Evolutionary conservation across 1,140 invertebrate genomes (phyloP).

Genomic region (Octopus sinensis): DNA sequence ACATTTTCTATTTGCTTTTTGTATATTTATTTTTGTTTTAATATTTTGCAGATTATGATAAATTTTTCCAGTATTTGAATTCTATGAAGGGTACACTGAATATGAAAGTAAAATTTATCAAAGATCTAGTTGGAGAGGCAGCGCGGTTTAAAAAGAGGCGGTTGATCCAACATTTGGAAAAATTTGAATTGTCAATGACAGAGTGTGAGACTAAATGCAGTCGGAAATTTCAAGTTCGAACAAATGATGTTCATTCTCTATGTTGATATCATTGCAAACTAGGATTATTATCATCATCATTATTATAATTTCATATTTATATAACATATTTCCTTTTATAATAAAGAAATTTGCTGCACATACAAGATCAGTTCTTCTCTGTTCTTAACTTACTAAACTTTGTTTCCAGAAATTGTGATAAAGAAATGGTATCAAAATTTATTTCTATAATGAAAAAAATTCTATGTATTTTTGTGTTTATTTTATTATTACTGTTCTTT

Average conservation of each 20-base stretch:
- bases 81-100: conserved; percentile 71
- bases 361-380: too few relatives aligned
- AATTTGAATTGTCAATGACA: conserved; percentile 45
- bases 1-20: conserved; percentile 18
- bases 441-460: too few relatives aligned
- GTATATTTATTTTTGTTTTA: conserved; percentile 53
- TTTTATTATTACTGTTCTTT: too few relatives aligned
- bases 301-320: too few relatives aligned
- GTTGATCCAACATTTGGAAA: conserved; percentile 63
- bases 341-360: too few relatives aligned
- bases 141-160: conserved; percentile 75
- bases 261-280: background rate
- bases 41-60: conserved; percentile 68
- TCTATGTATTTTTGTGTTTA: too few relatives aligned
- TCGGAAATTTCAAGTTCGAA: background rate
- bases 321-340: too few relatives aligned
- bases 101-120: conserved; percentile 68
- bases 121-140: conserved; percentile 75
- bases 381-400: too few relatives aligned
- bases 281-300: too few relatives aligned
- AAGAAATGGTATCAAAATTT: too few relatives aligned
- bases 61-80: conserved; percentile 70
- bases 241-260: conserved; percentile 2
- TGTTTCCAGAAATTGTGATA: too few relatives aligned
- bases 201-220: conserved; percentile 24